These are phyloP conservation scores for Drosophila nigritarsus DNA, from an alignment of 2,888 invertebrate species.

Conservation along the genomic window DNA sequence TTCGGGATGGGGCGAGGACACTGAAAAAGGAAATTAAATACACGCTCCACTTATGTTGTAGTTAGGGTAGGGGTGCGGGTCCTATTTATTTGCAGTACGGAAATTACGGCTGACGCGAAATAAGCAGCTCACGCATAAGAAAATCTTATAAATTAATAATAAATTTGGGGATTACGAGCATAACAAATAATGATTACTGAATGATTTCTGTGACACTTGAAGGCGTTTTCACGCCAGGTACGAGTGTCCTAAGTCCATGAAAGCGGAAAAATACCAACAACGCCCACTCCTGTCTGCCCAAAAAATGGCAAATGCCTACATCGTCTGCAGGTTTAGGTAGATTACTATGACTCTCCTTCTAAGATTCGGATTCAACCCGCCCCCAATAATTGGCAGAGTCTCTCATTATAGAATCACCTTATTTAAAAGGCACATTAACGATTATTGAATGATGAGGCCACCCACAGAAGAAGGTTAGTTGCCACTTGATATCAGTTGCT, in stretches of 20 bases:
- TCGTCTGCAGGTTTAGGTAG: not conserved
- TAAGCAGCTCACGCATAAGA: conserved; percentile 22
- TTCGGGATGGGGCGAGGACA: not conserved
- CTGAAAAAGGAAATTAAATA: conserved; percentile 67
- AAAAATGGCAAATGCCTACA: not conserved
- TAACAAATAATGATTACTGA: conserved; percentile 12
- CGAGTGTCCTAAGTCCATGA: not conserved
- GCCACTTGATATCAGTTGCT: not conserved
- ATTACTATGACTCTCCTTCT: not conserved
- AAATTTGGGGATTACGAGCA: conserved; percentile 22
- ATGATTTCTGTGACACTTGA: conserved; percentile 10
- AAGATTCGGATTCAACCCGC: not conserved
- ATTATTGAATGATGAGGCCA: not conserved
- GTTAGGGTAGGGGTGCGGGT: not conserved
- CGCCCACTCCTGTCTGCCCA: not conserved
- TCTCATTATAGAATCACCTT: not conserved
- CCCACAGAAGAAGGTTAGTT: not conserved
- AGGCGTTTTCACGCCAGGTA: not conserved
- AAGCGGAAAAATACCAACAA: not conserved
- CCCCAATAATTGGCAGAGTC: not conserved
- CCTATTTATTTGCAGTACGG: conserved; percentile 49
- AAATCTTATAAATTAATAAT: conserved; percentile 41
- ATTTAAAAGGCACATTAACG: not conserved
- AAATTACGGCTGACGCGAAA: conserved; percentile 59
- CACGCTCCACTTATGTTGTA: conserved; percentile 47